Conservation (phyloP, 2,888 invertebrate genomes). For the Ischnura elegans region DNA sequence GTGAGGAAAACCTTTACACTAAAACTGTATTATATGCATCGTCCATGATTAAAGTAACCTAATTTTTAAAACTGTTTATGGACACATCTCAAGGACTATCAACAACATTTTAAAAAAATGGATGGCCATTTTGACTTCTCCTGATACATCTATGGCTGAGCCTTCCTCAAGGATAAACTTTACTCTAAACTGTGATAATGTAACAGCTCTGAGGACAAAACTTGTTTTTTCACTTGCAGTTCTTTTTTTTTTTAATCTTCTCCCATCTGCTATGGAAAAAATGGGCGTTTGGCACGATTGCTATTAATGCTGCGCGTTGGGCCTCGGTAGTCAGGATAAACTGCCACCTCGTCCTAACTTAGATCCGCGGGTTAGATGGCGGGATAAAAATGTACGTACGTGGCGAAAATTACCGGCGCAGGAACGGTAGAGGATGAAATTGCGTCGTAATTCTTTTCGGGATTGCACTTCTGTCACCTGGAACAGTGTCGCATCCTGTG, state of each 20-base stretch:
- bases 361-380: constrained; percentile 26
- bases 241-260: background rate
- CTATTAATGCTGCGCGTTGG: background rate
- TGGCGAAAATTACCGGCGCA: background rate
- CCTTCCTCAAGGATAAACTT: too few relatives aligned
- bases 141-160: background rate
- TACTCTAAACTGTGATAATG: too few relatives aligned
- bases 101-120: too few relatives aligned
- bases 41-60: too few relatives aligned
- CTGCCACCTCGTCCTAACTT: background rate
- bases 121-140: background rate
- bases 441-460: constrained; percentile 11
- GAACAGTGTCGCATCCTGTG: constrained; percentile 19
- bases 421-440: background rate
- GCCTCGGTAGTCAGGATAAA: background rate
- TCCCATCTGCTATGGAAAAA: background rate
- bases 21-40: too few relatives aligned
- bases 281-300: background rate
- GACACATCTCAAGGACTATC: too few relatives aligned
- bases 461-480: constrained; percentile 28
- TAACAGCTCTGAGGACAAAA: too few relatives aligned
- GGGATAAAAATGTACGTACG: constrained; percentile 17
- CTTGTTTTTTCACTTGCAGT: too few relatives aligned
- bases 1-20: too few relatives aligned
- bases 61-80: too few relatives aligned